Evolutionary conservation across 2,113 vertebrate species (phyloP), one percentile per base, ranked within the genome.

Genomic region (Bubo bubo): DNA sequence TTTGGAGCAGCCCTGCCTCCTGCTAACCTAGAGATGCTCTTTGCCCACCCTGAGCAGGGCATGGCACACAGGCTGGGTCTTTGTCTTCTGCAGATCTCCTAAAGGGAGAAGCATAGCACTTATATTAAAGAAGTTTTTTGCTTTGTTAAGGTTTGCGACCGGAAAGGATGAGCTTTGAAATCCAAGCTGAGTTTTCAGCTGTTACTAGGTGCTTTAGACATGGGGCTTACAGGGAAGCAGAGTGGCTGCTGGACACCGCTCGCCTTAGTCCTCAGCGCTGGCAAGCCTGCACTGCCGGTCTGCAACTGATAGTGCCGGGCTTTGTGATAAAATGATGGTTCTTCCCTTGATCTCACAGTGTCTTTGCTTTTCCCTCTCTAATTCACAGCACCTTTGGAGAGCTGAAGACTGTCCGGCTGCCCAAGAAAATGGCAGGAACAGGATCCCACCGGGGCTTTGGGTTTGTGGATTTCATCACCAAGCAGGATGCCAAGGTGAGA

Each of bases 401-500:
- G 97, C 97, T 99, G 96, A 99, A 99, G 96, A 99, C 99, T 0
- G 98, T 99, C 45, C 99, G 99, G 55, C 96, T 99, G 92, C 99
- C 99, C 7, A 99, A 99, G 98, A 99, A 99, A 96, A 98, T 98
- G 90, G 97, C 98, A 6, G 99, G 99, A 67, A 98, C 98, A 0
- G 99, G 99, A 34, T 84, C 96, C 4, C 99, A 99, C 93, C 95
- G 99, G 26, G 99, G 99, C 35, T 99, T 99, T 70, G 99, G 99
- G 37, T 99, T 99, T 14, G 98, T 99, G 95, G 99, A 99, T 98
- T 99, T 99, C 83, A 71, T 99, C 94, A 99, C 99, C 39, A 99
- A 99, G 96, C 99, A 99, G 93, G 99, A 99, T 14, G 99, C 99
- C 9, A 99, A 99, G 99, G 99, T 99, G 93, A 98, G 98, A 72